A percentile compares a stretch with the other conserved stretches of the same genome.
These are phyloP conservation scores for Penaeus chinensis DNA, from an alignment of 1,140 invertebrate genomes.

Conservation along the genomic window DNA sequence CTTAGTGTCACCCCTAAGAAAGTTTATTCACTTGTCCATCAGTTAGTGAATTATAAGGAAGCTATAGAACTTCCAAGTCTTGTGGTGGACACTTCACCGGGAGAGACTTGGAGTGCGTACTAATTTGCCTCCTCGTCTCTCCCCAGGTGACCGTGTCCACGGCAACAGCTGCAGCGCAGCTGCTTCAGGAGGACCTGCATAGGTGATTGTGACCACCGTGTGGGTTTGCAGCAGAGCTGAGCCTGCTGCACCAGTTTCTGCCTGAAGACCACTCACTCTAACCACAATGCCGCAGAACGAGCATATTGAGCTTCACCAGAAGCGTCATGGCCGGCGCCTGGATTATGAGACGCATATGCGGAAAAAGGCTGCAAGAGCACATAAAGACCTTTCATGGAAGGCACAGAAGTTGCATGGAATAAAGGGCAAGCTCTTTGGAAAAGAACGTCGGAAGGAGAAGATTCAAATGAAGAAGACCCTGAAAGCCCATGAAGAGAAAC, in stretches of 20 bases:
- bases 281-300: slow-evolving; percentile 98
- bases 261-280: not conserved
- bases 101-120: slow-evolving; percentile 50
- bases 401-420: slow-evolving; percentile 93
- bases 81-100: not conserved
- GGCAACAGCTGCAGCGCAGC: no score
- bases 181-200: no score
- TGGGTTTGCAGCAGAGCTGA: no score
- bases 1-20: no score
- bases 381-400: slow-evolving; percentile 89
- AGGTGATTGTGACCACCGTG: no score
- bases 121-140: slow-evolving; percentile 51
- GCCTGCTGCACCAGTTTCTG: not conserved
- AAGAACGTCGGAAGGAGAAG: slow-evolving; percentile 96
- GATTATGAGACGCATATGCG: slow-evolving; percentile 98
- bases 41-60: not conserved
- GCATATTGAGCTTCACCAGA: slow-evolving; percentile 97
- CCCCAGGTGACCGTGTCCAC: slow-evolving; percentile 34
- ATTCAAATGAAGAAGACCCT: slow-evolving; percentile 99
- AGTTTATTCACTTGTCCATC: not conserved
- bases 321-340: slow-evolving; percentile 93
- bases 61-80: not conserved
- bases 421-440: slow-evolving; percentile 98
- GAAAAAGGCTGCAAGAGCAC: slow-evolving; percentile 93
- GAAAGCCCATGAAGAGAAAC: slow-evolving; percentile 90